Percentiles rank a stretch among this genome's conserved stretches.
phyloP scores from a whole-genome alignment of 2,888 invertebrate genomes.

The Eristalis tenax region DNA sequence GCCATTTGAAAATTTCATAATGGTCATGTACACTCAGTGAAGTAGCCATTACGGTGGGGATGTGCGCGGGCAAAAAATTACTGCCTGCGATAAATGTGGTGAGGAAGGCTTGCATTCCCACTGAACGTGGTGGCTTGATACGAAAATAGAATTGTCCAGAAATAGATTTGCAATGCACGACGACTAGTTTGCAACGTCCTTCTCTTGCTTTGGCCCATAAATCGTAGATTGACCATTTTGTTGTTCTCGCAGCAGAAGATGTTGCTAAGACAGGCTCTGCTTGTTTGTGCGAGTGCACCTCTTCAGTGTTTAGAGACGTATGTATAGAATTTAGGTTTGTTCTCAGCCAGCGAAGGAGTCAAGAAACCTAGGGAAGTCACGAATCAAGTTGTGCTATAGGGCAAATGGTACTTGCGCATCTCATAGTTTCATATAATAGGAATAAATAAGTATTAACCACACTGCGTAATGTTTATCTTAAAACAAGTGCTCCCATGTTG shows the following conservation, averaged over 20 bases:
- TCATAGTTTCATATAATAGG: not conserved
- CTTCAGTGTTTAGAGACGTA: not conserved
- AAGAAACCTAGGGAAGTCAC: not conserved
- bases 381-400: not conserved
- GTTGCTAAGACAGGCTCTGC: not conserved
- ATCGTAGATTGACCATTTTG: not conserved
- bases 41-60: slow-evolving; percentile 7
- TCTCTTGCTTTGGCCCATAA: slow-evolving; percentile 31
- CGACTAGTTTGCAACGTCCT: slow-evolving; percentile 24
- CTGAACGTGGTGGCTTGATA: slow-evolving; percentile 33
- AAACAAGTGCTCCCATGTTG: too few relatives aligned
- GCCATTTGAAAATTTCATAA: slow-evolving; percentile 62
- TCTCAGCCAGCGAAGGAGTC: not conserved
- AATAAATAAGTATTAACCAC: too few relatives aligned
- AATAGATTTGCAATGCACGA: slow-evolving; percentile 59
- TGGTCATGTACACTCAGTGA: not conserved
- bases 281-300: not conserved
- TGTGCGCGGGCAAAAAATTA: slow-evolving; percentile 20
- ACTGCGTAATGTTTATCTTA: too few relatives aligned
- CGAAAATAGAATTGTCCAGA: slow-evolving; percentile 68
- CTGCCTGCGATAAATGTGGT: not conserved
- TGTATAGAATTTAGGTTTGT: not conserved
- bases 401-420: not conserved
- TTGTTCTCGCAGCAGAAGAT: not conserved
- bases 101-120: slow-evolving; percentile 10